Conservation (phyloP, 2,797 vertebrate species). For the Kryptolebias ocellatus region DNA sequence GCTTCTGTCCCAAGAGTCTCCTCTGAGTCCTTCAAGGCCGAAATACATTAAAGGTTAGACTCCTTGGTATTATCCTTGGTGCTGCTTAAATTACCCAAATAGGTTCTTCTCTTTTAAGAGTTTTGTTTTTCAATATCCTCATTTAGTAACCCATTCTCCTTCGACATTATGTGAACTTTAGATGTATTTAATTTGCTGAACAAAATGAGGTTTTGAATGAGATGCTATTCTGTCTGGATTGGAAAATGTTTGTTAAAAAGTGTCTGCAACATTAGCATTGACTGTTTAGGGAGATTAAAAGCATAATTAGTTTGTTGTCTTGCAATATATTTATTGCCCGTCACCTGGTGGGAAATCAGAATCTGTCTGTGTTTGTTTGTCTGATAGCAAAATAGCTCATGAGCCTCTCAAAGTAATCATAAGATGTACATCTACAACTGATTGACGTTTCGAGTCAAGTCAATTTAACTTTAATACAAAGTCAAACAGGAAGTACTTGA, state of each 20-base stretch:
- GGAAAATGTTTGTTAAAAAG: neutral
- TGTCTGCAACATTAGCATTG: neutral
- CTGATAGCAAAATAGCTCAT: too few species aligned
- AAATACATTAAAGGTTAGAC: neutral
- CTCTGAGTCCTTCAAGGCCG: conserved; percentile 3
- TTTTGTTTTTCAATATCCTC: conserved; percentile 13
- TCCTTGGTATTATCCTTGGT: neutral
- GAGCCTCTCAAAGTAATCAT: too few species aligned
- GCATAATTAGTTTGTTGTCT: neutral
- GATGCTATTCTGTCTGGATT: neutral
- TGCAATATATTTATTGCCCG: neutral
- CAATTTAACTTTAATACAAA: too few species aligned
- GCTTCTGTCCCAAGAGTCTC: conserved; percentile 5
- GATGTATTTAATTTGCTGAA: conserved; percentile 8
- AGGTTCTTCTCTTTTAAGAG: neutral
- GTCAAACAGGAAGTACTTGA: too few species aligned
- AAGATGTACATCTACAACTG: too few species aligned
- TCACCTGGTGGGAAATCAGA: too few species aligned
- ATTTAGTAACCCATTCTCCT: neutral
- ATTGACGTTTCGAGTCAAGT: too few species aligned
- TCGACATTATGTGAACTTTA: neutral
- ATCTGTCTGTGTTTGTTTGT: too few species aligned
- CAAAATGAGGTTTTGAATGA: conserved; percentile 8
- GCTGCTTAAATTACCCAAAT: conserved; percentile 3
- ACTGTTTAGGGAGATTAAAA: conserved; percentile 1